Percentiles rank a stretch among this genome's conserved stretches.
phyloP scores from a whole-genome alignment of 2,888 invertebrate genomes.

The Zootermopsis nevadensis region DNA sequence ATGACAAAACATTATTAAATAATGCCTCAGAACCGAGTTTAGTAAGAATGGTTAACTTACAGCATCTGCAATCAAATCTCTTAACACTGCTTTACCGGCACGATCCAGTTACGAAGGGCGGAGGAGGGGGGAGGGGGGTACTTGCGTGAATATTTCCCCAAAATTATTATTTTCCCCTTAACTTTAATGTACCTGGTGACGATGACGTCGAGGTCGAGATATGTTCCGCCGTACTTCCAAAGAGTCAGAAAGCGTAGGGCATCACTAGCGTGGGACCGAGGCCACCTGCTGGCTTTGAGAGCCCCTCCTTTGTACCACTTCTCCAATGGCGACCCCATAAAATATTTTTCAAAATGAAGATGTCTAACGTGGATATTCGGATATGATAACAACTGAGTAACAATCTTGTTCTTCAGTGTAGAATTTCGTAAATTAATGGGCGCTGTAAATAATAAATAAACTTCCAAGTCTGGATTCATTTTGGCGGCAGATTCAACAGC shows the following conservation, averaged over 20 bases:
- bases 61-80: too few species aligned
- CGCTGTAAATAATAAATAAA: slow-evolving; percentile 69
- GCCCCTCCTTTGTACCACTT: slow-evolving; percentile 65
- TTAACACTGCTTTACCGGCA: too few species aligned
- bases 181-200: slow-evolving; percentile 64
- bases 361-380: slow-evolving; percentile 53
- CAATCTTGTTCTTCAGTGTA: slow-evolving; percentile 50
- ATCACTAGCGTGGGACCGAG: slow-evolving; percentile 73
- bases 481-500: slow-evolving; percentile 76
- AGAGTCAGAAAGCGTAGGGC: slow-evolving; percentile 74
- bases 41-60: too few species aligned
- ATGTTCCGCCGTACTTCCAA: slow-evolving; percentile 82
- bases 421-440: slow-evolving; percentile 60
- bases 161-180: too few species aligned
- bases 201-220: slow-evolving; percentile 80
- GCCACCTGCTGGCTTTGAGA: slow-evolving; percentile 68
- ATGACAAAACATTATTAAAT: too few species aligned
- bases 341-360: slow-evolving; percentile 48
- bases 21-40: too few species aligned
- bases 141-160: too few species aligned
- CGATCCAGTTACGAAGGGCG: too few species aligned
- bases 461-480: slow-evolving; percentile 69
- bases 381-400: slow-evolving; percentile 62
- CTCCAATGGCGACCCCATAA: slow-evolving; percentile 68
- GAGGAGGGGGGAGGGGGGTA: too few species aligned